Base-by-base conservation (phyloP, 2,113 vertebrate genomes). In the Thryonomys swinderianus region DNA sequence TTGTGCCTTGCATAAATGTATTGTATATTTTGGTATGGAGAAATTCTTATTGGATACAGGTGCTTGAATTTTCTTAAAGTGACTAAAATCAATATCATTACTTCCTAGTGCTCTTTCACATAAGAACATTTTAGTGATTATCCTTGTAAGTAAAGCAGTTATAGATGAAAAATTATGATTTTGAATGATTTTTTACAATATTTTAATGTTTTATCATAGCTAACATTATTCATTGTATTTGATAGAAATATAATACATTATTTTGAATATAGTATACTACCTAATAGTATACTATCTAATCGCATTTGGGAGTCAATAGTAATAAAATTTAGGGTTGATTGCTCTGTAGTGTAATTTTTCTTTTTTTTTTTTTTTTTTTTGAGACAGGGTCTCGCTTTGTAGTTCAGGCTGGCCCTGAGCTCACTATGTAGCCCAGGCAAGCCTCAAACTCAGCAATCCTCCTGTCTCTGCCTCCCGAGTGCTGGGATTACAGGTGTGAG, bases 11-110 rank as follows among this genome's bases (percentile, higher is more conserved):
- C 23, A 51, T 92, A 55, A 95, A 74, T 66, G 37, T 40, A 67
- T 48, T 85, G 13, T 53, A 51, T 85, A 34, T 80, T 84, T 42
- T 30, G 37, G 10, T 74, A 17, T 82, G 82, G 25, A 37, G 64
- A 81, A 87, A 87, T 90, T 84, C 25, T 62, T 76, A 37, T 64
- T 62, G 48, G 69, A 30, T 76, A 48, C 17, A 78, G 69, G 13
- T 76, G 83, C 85, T 53, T 45, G 84, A 88, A 96, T 51, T 69
- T 42, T 88, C 67, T 91, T 84, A 71, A 55, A 64, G 37, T 90
- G 67, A 71, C 61, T 78, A 87, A 67, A 94, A 59, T 37, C 42
- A 61, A 69, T 48, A 16, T 78, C 82, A 73, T 84, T 42, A 71
- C 25, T 14, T 32, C 67, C 62, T 64, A 62, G 30, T 55, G 45